Percentiles rank a stretch among this genome's conserved stretches.
These are phyloP conservation scores for Rhogogaster chlorosoma DNA, from an alignment of 2,888 invertebrate genomes.

Conservation along the genomic window DNA sequence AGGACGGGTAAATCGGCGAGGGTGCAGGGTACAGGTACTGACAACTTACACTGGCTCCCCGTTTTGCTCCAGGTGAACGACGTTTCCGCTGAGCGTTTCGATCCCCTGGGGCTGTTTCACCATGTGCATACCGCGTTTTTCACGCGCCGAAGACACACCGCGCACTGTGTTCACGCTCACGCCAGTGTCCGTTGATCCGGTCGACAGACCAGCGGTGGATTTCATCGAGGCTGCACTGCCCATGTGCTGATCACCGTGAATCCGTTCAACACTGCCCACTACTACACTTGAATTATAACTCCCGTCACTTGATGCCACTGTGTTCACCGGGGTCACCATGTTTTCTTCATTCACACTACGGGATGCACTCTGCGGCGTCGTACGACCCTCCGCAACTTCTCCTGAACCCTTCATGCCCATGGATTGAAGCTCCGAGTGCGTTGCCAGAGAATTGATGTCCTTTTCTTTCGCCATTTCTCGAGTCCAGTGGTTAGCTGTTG, in stretches of 20 bases:
- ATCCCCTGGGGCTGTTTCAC: conserved; percentile 73
- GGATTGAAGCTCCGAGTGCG: background rate
- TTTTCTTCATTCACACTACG: conserved; percentile 20
- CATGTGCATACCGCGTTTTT: conserved; percentile 72
- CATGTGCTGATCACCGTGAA: conserved; percentile 4
- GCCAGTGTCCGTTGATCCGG: conserved; percentile 74
- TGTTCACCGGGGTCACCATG: background rate
- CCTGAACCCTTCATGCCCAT: background rate
- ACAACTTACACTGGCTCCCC: conserved; percentile 70
- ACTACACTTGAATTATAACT: conserved; percentile 18
- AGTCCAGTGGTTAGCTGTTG: conserved; percentile 9
- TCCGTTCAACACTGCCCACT: background rate
- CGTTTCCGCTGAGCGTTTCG: conserved; percentile 75
- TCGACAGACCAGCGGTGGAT: conserved; percentile 69
- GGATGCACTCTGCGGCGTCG: background rate
- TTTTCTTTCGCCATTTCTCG: background rate
- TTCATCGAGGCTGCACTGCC: conserved; percentile 67
- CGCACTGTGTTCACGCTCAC: conserved; percentile 74
- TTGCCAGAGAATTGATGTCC: background rate
- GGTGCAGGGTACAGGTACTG: background rate
- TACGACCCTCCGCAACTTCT: background rate
- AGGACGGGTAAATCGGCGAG: conserved; percentile 53
- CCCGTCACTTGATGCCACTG: background rate
- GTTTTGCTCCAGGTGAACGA: conserved; percentile 69
- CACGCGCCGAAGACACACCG: conserved; percentile 73